These are phyloP conservation scores for Eilema sororculum DNA, from an alignment of 2,888 invertebrate species.

Conservation along the genomic window DNA sequence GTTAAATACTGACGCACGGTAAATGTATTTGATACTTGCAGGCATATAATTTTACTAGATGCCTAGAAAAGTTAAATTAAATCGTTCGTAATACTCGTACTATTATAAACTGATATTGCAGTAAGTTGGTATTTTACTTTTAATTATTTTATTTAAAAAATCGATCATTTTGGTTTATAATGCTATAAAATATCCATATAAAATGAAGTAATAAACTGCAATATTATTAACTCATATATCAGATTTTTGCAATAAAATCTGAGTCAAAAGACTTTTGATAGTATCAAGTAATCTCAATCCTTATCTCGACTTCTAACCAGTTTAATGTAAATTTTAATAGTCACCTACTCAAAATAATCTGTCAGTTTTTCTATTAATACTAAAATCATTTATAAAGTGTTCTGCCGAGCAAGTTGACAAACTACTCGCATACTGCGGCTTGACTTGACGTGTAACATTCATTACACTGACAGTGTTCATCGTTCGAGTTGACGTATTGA, in stretches of 20 bases:
- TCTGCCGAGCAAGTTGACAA: conserved; percentile 36
- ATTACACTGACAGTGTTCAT: conserved; percentile 41
- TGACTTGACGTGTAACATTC: conserved; percentile 48
- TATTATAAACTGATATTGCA: too few species aligned
- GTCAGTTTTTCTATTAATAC: conserved; percentile 13
- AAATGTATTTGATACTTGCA: conserved; percentile 33
- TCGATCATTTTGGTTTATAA: neutral
- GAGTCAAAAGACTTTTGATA: neutral
- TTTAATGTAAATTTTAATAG: neutral
- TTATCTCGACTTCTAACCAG: neutral
- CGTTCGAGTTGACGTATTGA: conserved; percentile 39
- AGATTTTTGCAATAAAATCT: conserved; percentile 4
- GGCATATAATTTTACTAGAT: conserved; percentile 12
- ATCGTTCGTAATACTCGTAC: conserved; percentile 5
- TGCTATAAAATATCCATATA: neutral
- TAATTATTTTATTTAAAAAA: neutral
- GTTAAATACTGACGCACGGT: conserved; percentile 51
- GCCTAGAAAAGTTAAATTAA: conserved; percentile 12
- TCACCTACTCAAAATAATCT: neutral
- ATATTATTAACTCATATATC: neutral
- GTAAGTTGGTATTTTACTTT: neutral
- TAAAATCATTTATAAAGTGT: conserved; percentile 1
- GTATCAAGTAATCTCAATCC: neutral
- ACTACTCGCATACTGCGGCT: conserved; percentile 35
- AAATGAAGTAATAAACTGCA: neutral